A percentile compares a stretch with the other conserved stretches of the same genome.
Evolutionary conservation across 2,797 vertebrate species (phyloP).

Genomic region (Eupleurogrammus muticus): DNA sequence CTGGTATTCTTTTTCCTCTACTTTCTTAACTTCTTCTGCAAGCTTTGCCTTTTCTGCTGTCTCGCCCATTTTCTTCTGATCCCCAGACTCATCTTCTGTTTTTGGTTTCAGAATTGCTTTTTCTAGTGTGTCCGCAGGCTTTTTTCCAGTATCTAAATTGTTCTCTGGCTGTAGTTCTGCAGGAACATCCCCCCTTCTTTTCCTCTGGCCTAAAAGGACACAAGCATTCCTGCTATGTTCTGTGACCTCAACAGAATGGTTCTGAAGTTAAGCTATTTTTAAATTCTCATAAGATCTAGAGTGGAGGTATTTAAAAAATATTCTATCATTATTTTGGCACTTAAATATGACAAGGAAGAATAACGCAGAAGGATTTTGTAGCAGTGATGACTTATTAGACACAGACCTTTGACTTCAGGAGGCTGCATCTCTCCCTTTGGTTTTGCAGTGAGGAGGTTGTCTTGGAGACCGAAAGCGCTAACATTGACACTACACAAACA

Average conservation of each 20-base stretch:
- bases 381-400: neutral
- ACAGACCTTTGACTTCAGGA: constrained; percentile 58
- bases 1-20: neutral
- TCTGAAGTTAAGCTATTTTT: neutral
- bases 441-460: constrained; percentile 61
- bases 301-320: neutral
- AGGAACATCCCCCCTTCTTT: accelerated
- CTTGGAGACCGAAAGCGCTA: constrained; percentile 51
- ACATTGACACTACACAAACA: constrained; percentile 69
- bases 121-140: accelerated
- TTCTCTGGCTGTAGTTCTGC: accelerated
- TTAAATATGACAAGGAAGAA: neutral
- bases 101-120: accelerated
- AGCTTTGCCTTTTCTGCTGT: neutral
- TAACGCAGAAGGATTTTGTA: neutral
- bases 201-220: constrained; percentile 43
- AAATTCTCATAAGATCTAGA: neutral
- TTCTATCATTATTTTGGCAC: neutral
- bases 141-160: accelerated
- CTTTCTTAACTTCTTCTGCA: constrained; percentile 5
- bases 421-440: constrained; percentile 12
- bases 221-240: neutral
- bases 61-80: neutral
- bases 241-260: neutral
- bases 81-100: accelerated